Evolutionary conservation across 2,888 invertebrate species (phyloP), one percentile per base, ranked within the genome.

Genomic region (Pristionchus entomophagus): DNA sequence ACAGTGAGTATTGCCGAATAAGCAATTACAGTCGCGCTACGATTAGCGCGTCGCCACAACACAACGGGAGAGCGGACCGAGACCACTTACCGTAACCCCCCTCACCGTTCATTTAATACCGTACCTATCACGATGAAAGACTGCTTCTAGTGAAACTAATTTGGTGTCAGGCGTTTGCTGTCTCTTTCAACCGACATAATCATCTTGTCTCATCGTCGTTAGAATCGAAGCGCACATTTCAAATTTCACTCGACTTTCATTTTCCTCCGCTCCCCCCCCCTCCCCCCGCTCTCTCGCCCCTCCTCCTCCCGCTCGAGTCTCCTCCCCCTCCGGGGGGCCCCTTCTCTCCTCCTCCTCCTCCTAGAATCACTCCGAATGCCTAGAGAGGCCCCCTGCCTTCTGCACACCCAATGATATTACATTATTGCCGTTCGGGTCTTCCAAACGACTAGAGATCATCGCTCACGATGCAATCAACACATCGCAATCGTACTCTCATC

Each of bases 261-360:
- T 59, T 59, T 59, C 51, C 82, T 19, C 41, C 38, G 12, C n/a
- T 41, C 26, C 56, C 19, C 35, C 38, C 32, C 26, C 38, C n/a
- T 26, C 49, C 82, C 82, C 35, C 59, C 41, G 35, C 22, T 12
- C 53, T 51, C 80, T 38, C 59, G 22, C 45, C n/a, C 56, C 6
- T 41, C 59, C 51, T 51, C 56, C 29, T 22, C 59, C 82, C 59
- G 26, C 80, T 38, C n/a, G n/a, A 38, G 38, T 82, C 82, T 82
- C 82, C 82, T 82, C 59, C 59, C 59, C 59, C 45, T 59, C 59
- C 0, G 32, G n/a, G n/a, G n/a, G 49, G 80, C 32, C 82, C 59
- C 56, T 82, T 49, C 82, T 26, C 82, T 56, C 82, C 80, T 53
- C 56, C 59, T 59, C 82, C 35, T 45, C 80, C 6, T 77, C 45